Conservation (phyloP, 2,797 vertebrate species). For the Acrossocheilus wenchowensis region DNA sequence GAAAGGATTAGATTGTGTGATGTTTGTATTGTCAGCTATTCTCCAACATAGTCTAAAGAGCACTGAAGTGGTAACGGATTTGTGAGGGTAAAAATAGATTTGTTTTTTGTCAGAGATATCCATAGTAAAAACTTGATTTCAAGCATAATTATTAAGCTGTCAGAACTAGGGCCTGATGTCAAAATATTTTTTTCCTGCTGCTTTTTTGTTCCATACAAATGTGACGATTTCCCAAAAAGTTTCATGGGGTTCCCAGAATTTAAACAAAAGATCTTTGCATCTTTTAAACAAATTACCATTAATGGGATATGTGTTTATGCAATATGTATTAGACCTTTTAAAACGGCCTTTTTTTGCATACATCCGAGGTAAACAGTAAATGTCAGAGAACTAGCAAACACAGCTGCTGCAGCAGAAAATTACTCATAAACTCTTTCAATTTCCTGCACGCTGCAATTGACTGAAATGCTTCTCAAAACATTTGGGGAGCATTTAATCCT, state of each 20-base stretch:
- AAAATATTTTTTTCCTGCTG: background rate
- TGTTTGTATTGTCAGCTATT: slow-evolving; percentile 23
- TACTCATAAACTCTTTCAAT: slow-evolving; percentile 57
- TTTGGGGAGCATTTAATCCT: slow-evolving; percentile 35
- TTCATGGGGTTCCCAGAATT: slow-evolving; percentile 12
- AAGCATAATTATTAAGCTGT: background rate
- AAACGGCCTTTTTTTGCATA: slow-evolving; percentile 6
- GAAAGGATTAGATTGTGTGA: slow-evolving; percentile 21
- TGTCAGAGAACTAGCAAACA: slow-evolving; percentile 56
- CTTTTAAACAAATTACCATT: slow-evolving; percentile 32
- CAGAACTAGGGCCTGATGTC: background rate
- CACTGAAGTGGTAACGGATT: background rate
- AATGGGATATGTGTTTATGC: slow-evolving; percentile 19
- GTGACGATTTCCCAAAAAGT: background rate
- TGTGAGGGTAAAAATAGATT: slow-evolving; percentile 19
- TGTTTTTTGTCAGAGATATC: background rate
- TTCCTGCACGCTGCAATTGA: slow-evolving; percentile 54
- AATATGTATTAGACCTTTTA: slow-evolving; percentile 17
- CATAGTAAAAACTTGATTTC: background rate
- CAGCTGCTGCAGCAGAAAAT: slow-evolving; percentile 55
- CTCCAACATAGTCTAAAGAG: background rate
- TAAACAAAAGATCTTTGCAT: slow-evolving; percentile 14
- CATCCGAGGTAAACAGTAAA: slow-evolving; percentile 45
- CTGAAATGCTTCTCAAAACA: slow-evolving; percentile 47
- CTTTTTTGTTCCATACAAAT: background rate